These are phyloP conservation scores for Semaprochilodus insignis DNA, from an alignment of 2,797 vertebrate genomes.

Conservation along the genomic window DNA sequence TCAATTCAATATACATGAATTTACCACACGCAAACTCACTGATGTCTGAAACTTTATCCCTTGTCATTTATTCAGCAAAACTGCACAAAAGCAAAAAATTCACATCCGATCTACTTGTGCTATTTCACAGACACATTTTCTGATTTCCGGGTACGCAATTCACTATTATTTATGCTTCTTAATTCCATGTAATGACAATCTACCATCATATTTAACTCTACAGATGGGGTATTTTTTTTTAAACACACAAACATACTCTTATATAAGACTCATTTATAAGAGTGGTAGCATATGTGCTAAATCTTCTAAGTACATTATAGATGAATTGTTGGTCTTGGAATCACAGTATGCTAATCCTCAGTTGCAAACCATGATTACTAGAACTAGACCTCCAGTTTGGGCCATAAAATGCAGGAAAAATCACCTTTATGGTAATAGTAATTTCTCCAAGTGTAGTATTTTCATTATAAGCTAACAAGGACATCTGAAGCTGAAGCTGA, in stretches of 20 bases:
- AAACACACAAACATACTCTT: background rate
- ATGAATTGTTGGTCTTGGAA: background rate
- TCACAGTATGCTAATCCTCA: too few species aligned
- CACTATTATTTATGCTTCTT: background rate
- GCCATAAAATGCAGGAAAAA: too few species aligned
- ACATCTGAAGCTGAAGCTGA: too few species aligned
- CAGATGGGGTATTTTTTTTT: background rate
- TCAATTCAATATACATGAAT: background rate
- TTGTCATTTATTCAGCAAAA: constrained; percentile 10
- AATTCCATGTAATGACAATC: constrained; percentile 7
- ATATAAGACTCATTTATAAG: background rate
- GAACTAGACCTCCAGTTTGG: too few species aligned
- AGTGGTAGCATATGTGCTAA: background rate
- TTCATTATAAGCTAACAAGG: too few species aligned
- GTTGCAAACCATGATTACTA: too few species aligned
- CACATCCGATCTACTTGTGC: background rate
- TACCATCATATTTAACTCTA: background rate
- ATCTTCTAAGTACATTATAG: background rate
- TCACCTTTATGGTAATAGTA: too few species aligned
- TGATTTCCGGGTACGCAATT: constrained; percentile 10
- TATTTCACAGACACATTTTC: constrained; percentile 3
- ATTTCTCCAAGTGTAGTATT: too few species aligned
- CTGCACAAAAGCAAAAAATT: background rate
- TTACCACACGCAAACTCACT: background rate
- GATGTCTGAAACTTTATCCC: background rate